Base-by-base conservation (phyloP, 2,113 vertebrate species). In the Crotalus tigris region DNA sequence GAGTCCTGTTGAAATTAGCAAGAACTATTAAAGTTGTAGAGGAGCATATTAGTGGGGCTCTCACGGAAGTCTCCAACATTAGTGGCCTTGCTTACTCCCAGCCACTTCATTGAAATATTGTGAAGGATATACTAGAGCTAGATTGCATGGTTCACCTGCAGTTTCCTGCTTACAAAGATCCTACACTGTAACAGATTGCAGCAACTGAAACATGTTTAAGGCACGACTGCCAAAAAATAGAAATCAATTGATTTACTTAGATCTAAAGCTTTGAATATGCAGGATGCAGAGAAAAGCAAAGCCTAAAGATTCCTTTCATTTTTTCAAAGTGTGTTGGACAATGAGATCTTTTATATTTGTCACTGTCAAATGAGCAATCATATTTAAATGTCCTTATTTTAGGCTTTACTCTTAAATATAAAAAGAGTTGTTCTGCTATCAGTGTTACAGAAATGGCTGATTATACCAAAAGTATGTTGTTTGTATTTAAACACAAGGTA, bases 361-460 rank as follows among this genome's bases (percentile, higher is more conserved):
- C 88, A 91, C 87, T 91, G 89, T 51, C 93, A 92, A 87, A 85
- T 29, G 64, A 91, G 39, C 15, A 2, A 61, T 94, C 87, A 69
- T 91, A 23, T 93, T 92, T 39, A 94, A 95, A 85, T 44, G 15
- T 24, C 1, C 88, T 85, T 92, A 46, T 95, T 93, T 85, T 58
- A 64, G 55, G 91, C 58, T 94, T 92, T 94, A 54, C 85, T 33
- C 55, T 59, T 85, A 93, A 92, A 55, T 90, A 93, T 88, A 91
- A 89, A 94, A 57, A 59, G 75, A 81, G 81, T 93, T 93, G 90
- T 49, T 88, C 49, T 58, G 75, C 54, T 64, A 81, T 90, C 90
- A 93, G 46, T 94, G 87, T 90, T 92, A 61, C 58, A 86, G 46
- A 87, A 85, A 88, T 54, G 17, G 4, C 88, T 90, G 93, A 53